Evolutionary conservation across 2,113 vertebrate species (phyloP), one percentile per base, ranked within the genome.

Genomic region (Ascaphus truei): DNA sequence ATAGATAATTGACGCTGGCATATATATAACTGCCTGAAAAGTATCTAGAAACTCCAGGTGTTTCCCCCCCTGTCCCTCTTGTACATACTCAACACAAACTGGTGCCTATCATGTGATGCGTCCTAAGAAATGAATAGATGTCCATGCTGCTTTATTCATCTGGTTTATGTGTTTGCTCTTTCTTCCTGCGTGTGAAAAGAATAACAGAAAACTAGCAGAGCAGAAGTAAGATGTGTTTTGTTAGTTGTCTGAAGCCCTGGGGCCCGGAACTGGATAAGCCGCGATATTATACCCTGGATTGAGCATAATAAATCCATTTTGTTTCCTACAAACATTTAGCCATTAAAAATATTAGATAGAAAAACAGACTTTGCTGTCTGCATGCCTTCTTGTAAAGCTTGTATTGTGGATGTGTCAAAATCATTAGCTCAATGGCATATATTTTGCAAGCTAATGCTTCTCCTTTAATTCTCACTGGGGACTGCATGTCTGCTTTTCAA

Each of bases 141-240:
- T 75, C 80, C 75, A 63, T 62, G 77, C 82, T 76, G 76, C 83
- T 89, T 86, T 83, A 84, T 87, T 89, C 82, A 78, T 33, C 60
- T 75, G 84, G 76, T 79, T 86, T 88, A 83, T 80, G 76, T 79
- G 88, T 87, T 80, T 83, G 78, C 81, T 88, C 75, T 79, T 85
- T 83, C 84, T 86, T 86, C 86, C 86, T 87, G 86, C 79, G n/a
- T 89, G 86, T 93, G 90, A 92, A 93, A 90, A 90, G 90, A 88
- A 94, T 94, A 92, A 89, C 91, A 85, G 85, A 79, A 72, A 72
- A 59, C 83, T 89, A 92, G 83, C 87, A 90, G 92, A 93, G 92
- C 91, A 92, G 92, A 96, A 94, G 89, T 94, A 94, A 94, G 86
- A 91, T 75, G 85, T 90, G 91, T 95, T 94, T 93, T 95, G 94